phyloP scores from a whole-genome alignment of 2,888 invertebrate genomes.

The Iphiclides podalirius region DNA sequence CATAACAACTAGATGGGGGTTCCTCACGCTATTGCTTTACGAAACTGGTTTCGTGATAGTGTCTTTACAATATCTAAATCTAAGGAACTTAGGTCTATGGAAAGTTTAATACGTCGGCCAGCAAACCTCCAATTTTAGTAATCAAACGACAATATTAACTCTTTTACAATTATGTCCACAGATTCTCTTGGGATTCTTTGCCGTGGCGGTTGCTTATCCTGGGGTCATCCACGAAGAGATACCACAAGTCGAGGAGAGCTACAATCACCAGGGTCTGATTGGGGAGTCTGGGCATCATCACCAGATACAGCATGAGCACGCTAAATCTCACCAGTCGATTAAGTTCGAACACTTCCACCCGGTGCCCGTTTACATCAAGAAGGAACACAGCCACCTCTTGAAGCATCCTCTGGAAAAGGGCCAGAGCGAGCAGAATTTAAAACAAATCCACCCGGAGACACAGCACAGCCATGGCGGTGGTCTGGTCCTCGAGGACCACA shows the following conservation, averaged over 20 bases:
- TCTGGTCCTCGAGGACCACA: conserved; percentile 80
- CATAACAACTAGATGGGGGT: conserved; percentile 43
- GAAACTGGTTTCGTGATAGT: conserved; percentile 45
- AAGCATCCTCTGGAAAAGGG: conserved; percentile 84
- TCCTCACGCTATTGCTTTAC: conserved; percentile 37
- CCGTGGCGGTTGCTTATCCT: conserved; percentile 67
- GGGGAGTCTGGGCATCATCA: conserved; percentile 79
- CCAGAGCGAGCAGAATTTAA: conserved; percentile 80
- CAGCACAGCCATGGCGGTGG: conserved; percentile 80
- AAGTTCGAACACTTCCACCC: conserved; percentile 86
- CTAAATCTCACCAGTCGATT: conserved; percentile 85
- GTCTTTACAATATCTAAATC: conserved; percentile 28
- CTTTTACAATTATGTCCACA: conserved; percentile 36
- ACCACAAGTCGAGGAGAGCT: conserved; percentile 60
- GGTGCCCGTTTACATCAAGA: conserved; percentile 84
- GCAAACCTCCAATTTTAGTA: conserved; percentile 15
- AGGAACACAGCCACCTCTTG: conserved; percentile 82
- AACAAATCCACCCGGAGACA: conserved; percentile 81
- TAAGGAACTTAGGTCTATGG: background rate
- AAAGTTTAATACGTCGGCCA: conserved; percentile 24
- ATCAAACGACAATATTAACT: too few species aligned
- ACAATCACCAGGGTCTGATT: conserved; percentile 59
- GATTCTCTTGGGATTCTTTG: conserved; percentile 74
- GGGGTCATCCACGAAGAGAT: conserved; percentile 68
- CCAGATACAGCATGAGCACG: conserved; percentile 82